These are phyloP conservation scores for Troides aeacus DNA, from an alignment of 2,888 invertebrate genomes.

Conservation along the genomic window DNA sequence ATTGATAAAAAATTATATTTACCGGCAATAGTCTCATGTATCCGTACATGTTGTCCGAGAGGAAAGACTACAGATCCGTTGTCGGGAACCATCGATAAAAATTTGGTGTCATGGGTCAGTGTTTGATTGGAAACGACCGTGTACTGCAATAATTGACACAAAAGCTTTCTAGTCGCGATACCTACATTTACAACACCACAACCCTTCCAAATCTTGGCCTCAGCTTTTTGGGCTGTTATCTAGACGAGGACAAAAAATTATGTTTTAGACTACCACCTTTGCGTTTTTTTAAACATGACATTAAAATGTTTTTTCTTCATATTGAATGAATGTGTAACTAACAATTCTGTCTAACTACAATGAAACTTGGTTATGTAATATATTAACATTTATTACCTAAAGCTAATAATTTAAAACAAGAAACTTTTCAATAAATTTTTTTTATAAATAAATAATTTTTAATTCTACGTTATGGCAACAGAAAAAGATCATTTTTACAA, in stretches of 20 bases:
- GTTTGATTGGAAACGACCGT: constrained; percentile 10
- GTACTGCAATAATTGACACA: constrained; percentile 4
- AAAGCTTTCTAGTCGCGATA: constrained; percentile 13
- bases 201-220: constrained; percentile 16
- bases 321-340: no score
- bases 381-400: no score
- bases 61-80: constrained; percentile 75
- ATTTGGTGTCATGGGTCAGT: constrained; percentile 20
- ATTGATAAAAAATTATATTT: constrained; percentile 17
- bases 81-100: constrained; percentile 11
- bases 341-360: no score
- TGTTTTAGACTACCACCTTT: no score
- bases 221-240: constrained; percentile 15
- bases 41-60: constrained; percentile 86
- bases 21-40: constrained; percentile 81
- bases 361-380: no score
- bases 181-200: constrained; percentile 24
- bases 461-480: no score
- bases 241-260: neutral
- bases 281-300: no score
- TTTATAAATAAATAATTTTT: no score
- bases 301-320: no score
- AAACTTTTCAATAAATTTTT: no score
- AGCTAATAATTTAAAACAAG: no score
- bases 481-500: no score